These are phyloP conservation scores for Hystrix cristata DNA, from an alignment of 2,113 vertebrate genomes.

Conservation along the genomic window DNA sequence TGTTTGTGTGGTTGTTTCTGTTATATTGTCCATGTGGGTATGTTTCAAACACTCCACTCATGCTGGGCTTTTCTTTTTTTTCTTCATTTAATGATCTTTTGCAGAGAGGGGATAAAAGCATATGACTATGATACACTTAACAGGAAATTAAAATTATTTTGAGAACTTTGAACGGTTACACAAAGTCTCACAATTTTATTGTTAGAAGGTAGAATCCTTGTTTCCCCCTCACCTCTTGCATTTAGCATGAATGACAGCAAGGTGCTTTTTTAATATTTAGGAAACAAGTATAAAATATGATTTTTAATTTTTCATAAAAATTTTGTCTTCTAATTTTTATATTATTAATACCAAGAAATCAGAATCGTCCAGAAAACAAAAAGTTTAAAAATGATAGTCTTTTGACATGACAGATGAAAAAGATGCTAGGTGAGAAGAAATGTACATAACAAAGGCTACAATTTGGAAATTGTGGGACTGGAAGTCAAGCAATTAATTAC, in stretches of 20 bases:
- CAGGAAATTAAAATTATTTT: slow-evolving; percentile 60
- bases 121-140: slow-evolving; percentile 27
- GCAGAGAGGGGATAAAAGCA: slow-evolving; percentile 43
- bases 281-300: slow-evolving; percentile 36
- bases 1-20: neutral
- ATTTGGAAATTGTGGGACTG: slow-evolving; percentile 81
- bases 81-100: slow-evolving; percentile 15
- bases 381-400: slow-evolving; percentile 55
- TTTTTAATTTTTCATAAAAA: slow-evolving; percentile 62
- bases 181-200: slow-evolving; percentile 31
- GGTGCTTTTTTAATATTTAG: neutral
- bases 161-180: slow-evolving; percentile 51
- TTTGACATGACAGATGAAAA: slow-evolving; percentile 78
- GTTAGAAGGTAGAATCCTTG: slow-evolving; percentile 12
- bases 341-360: slow-evolving; percentile 51
- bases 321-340: slow-evolving; percentile 44
- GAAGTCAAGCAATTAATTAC: slow-evolving; percentile 86
- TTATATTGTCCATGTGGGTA: neutral
- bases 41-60: slow-evolving; percentile 18
- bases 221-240: slow-evolving; percentile 32
- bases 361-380: slow-evolving; percentile 42
- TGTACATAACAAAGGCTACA: slow-evolving; percentile 78
- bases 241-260: slow-evolving; percentile 51
- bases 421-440: slow-evolving; percentile 76
- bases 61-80: neutral